phyloP scores from a whole-genome alignment of 2,797 vertebrate genomes.

The Triplophysa bombifrons region DNA sequence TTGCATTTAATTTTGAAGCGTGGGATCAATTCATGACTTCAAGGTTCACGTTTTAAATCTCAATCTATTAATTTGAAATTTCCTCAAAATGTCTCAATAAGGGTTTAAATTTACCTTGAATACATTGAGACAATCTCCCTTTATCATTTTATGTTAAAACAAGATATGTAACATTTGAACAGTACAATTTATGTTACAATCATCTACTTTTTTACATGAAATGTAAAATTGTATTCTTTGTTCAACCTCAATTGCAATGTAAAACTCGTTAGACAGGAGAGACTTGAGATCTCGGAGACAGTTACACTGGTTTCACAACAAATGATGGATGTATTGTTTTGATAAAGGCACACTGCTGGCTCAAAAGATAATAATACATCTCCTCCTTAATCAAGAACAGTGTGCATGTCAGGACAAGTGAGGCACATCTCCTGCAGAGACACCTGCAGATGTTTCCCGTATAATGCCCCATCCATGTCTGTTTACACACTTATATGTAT shows the following conservation, averaged over 20 bases:
- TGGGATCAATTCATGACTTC: neutral
- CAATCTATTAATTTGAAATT: too few species aligned
- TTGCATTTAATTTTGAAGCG: neutral
- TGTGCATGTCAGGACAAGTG: conserved; percentile 63
- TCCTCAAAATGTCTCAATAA: too few species aligned
- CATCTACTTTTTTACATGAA: neutral
- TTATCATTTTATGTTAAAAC: too few species aligned
- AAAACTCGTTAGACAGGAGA: conserved; percentile 74
- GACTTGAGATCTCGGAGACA: conserved; percentile 72
- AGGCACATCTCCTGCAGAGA: conserved; percentile 27
- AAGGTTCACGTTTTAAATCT: too few species aligned
- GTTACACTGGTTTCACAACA: conserved; percentile 67
- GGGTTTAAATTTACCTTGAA: too few species aligned
- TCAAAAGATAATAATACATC: conserved; percentile 27
- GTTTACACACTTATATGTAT: conserved; percentile 26
- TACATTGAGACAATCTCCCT: too few species aligned
- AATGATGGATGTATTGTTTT: conserved; percentile 47
- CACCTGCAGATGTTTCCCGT: conserved; percentile 54
- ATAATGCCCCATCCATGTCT: conserved; percentile 53
- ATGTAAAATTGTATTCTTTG: conserved; percentile 43
- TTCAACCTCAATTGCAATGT: conserved; percentile 43
- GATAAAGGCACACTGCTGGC: conserved; percentile 41
- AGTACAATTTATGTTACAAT: too few species aligned
- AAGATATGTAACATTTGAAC: too few species aligned
- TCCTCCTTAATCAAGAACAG: conserved; percentile 37